These are phyloP conservation scores for Gymnosoma rotundatum DNA, from an alignment of 2,888 invertebrate genomes.

Conservation along the genomic window DNA sequence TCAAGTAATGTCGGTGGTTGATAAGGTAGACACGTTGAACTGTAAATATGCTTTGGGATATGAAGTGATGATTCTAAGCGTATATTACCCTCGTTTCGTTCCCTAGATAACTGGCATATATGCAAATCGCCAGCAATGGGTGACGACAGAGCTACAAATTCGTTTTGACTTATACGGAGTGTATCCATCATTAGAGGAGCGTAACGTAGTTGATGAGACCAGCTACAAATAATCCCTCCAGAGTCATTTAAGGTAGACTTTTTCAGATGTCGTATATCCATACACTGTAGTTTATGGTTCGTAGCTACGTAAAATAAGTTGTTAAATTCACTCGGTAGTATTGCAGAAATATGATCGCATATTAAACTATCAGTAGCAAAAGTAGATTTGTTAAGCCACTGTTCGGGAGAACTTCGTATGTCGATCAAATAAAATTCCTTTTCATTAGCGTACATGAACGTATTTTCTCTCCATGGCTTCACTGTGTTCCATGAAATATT, in stretches of 20 bases:
- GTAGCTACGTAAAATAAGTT: constrained; percentile 78
- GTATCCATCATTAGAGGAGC: constrained; percentile 77
- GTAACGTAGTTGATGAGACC: constrained; percentile 79
- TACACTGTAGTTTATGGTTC: constrained; percentile 78
- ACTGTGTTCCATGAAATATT: constrained; percentile 76
- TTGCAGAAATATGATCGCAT: constrained; percentile 77
- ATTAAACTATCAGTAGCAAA: constrained; percentile 31
- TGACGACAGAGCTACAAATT: constrained; percentile 76
- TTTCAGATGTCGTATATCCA: constrained; percentile 76
- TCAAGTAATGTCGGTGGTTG: constrained; percentile 75
- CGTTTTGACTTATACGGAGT: constrained; percentile 71
- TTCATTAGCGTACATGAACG: constrained; percentile 76
- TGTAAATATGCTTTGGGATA: constrained; percentile 64
- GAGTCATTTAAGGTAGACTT: constrained; percentile 71
- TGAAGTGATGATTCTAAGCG: background rate
- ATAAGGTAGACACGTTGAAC: constrained; percentile 76
- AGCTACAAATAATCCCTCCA: constrained; percentile 73
- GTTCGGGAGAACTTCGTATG: constrained; percentile 73
- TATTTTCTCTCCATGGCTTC: constrained; percentile 72
- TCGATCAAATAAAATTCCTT: constrained; percentile 76
- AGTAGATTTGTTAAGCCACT: constrained; percentile 67
- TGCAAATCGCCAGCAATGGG: constrained; percentile 75
- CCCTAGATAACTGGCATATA: constrained; percentile 75
- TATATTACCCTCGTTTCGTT: constrained; percentile 23
- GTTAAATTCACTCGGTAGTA: constrained; percentile 75